These are phyloP conservation scores for Saccopteryx bilineata DNA, from an alignment of 2,113 vertebrate species.

Conservation along the genomic window DNA sequence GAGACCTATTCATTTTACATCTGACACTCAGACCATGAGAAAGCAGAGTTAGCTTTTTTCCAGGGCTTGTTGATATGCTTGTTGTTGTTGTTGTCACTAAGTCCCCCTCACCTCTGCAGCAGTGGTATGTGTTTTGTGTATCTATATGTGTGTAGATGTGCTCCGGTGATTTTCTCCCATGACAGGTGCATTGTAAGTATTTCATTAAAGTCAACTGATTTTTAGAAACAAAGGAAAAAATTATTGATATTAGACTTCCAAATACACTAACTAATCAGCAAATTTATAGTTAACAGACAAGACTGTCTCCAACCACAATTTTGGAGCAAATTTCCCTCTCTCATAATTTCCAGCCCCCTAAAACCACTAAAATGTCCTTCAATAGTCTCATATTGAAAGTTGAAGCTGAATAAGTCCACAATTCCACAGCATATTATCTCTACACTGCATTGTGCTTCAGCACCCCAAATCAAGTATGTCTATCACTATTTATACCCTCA, in stretches of 20 bases:
- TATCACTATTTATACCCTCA: no score
- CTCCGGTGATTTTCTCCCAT: neutral
- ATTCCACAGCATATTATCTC: no score
- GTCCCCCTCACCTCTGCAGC: fast-evolving
- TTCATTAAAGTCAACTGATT: neutral
- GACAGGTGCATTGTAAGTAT: neutral
- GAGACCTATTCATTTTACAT: conserved; percentile 69
- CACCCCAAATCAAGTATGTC: no score
- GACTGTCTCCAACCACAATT: neutral
- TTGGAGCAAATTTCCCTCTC: neutral
- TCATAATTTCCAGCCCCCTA: fast-evolving
- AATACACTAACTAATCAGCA: neutral
- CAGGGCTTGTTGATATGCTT: neutral
- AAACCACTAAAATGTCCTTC: neutral
- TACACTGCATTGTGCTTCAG: no score
- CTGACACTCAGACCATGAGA: conserved; percentile 49
- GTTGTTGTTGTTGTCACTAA: neutral
- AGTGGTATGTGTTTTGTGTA: neutral
- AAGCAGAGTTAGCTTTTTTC: conserved; percentile 25
- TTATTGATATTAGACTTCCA: neutral
- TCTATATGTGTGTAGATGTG: neutral
- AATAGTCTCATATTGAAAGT: neutral
- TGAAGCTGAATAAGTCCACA: neutral
- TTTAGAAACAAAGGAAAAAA: conserved; percentile 16
- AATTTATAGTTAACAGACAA: neutral